Evolutionary conservation across 1,140 invertebrate genomes (phyloP).

Genomic region (Bemisia tabaci): DNA sequence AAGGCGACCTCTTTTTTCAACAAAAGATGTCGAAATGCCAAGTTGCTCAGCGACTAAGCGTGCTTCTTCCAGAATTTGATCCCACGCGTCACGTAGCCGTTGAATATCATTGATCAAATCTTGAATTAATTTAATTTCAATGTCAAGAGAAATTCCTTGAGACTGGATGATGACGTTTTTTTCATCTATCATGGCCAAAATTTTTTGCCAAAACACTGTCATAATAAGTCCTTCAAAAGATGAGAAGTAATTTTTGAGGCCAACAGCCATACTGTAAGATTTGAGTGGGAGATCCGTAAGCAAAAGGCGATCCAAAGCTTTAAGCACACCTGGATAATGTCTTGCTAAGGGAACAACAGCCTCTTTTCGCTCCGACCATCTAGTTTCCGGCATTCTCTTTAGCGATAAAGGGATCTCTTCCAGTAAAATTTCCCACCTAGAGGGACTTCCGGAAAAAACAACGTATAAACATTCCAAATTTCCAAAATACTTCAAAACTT

Average conservation of each 20-base stretch:
- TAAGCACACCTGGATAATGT: slow-evolving; percentile 7
- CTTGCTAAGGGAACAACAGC: neutral
- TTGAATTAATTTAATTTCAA: slow-evolving; percentile 7
- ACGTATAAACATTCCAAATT: slow-evolving; percentile 6
- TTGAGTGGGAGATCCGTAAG: neutral
- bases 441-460: neutral
- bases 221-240: slow-evolving; percentile 6
- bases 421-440: slow-evolving; percentile 5
- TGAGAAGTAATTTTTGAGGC: slow-evolving; percentile 8
- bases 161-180: slow-evolving; percentile 5
- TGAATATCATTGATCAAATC: slow-evolving; percentile 8
- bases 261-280: neutral
- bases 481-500: slow-evolving; percentile 9
- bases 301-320: slow-evolving; percentile 4
- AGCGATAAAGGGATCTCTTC: slow-evolving; percentile 5
- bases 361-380: slow-evolving; percentile 1
- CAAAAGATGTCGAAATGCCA: slow-evolving; percentile 3
- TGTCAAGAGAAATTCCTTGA: slow-evolving; percentile 5
- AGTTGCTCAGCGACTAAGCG: slow-evolving; percentile 3
- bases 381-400: slow-evolving; percentile 1
- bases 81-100: neutral
- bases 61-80: slow-evolving; percentile 3
- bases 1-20: neutral
- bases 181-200: slow-evolving; percentile 4
- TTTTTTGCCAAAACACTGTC: slow-evolving; percentile 6